Percentiles rank a stretch among this genome's conserved stretches.
These are phyloP conservation scores for Gymnarchus niloticus DNA, from an alignment of 2,113 vertebrate genomes.

Conservation along the genomic window DNA sequence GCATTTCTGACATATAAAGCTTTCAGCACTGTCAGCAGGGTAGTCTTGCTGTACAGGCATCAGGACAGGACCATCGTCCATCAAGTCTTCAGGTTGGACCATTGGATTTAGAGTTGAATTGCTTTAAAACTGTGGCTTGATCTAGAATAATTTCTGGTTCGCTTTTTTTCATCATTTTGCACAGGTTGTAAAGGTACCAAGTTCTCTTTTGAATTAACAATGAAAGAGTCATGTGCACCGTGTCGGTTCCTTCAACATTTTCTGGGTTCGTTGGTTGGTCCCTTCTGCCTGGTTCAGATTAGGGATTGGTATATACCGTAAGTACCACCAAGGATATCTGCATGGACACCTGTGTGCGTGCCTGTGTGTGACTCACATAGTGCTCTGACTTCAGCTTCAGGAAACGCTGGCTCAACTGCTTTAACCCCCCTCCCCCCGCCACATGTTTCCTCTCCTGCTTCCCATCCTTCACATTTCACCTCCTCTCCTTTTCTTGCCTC, in stretches of 20 bases:
- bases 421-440: slow-evolving; percentile 23
- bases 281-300: neutral
- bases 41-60: neutral
- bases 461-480: slow-evolving; percentile 10
- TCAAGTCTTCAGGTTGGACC: neutral
- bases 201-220: neutral
- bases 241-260: neutral
- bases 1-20: neutral
- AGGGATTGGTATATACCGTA: neutral
- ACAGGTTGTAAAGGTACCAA: too few species aligned
- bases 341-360: neutral
- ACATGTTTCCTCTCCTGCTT: slow-evolving; percentile 32
- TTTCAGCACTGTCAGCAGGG: neutral
- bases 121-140: too few species aligned
- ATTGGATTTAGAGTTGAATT: too few species aligned
- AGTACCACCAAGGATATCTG: neutral
- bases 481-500: neutral
- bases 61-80: neutral
- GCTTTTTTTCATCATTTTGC: too few species aligned
- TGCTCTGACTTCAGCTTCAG: neutral
- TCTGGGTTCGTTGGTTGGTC: neutral
- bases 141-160: too few species aligned
- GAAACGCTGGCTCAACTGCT: neutral
- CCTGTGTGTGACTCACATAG: neutral
- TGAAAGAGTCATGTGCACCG: neutral